phyloP scores from a whole-genome alignment of 2,888 invertebrate species.

The Drosophila colorata region DNA sequence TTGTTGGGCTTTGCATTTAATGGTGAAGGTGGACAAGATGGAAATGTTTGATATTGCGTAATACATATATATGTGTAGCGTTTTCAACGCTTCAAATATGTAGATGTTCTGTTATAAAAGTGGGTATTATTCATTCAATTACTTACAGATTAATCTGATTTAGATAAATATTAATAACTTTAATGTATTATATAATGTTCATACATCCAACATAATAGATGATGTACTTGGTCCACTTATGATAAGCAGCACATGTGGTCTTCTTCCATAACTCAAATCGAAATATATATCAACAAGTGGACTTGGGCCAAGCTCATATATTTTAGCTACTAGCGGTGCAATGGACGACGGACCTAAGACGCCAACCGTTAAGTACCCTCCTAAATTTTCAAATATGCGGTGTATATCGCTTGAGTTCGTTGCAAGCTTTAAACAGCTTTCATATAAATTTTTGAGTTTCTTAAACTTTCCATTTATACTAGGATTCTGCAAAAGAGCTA shows the following conservation, averaged over 20 bases:
- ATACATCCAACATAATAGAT: constrained; percentile 83
- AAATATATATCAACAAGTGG: constrained; percentile 85
- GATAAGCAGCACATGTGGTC: constrained; percentile 84
- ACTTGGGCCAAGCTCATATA: constrained; percentile 84
- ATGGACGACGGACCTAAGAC: constrained; percentile 84
- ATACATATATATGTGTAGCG: no score
- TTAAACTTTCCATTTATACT: constrained; percentile 86
- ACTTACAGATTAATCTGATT: no score
- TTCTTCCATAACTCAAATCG: constrained; percentile 84
- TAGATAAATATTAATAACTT: no score
- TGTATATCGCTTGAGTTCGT: constrained; percentile 86
- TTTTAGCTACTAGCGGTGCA: constrained; percentile 82
- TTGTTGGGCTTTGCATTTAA: no score
- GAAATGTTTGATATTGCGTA: no score
- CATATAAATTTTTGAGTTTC: constrained; percentile 87
- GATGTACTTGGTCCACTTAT: constrained; percentile 84
- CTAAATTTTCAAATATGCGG: constrained; percentile 86
- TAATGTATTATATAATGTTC: not conserved
- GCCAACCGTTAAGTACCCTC: constrained; percentile 87
- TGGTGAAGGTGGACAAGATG: no score
- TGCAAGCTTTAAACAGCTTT: constrained; percentile 86
- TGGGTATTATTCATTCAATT: no score
- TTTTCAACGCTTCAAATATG: no score
- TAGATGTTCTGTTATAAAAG: no score
- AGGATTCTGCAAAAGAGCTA: constrained; percentile 86